Conservation (phyloP, 2,888 invertebrate species). For the Archaeoteleia sp. region DNA sequence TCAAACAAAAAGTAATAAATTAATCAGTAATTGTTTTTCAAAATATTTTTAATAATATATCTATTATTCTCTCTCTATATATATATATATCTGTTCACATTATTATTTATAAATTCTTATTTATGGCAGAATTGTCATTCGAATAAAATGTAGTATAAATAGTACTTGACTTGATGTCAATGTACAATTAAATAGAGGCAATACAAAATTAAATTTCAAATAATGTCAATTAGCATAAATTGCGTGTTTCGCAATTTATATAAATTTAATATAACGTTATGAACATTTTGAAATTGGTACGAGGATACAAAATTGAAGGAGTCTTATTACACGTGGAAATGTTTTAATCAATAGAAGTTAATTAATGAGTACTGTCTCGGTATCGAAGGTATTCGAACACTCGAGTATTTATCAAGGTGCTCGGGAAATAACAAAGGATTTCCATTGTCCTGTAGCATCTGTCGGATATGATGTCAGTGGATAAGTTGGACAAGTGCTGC, state of each 20-base stretch:
- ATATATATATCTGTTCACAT: too few relatives aligned
- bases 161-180: too few relatives aligned
- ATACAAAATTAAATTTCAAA: too few relatives aligned
- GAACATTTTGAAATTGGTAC: conserved; percentile 21
- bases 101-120: too few relatives aligned
- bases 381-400: conserved; percentile 21
- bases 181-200: too few relatives aligned
- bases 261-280: conserved; percentile 6
- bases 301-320: too few relatives aligned
- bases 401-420: conserved; percentile 33
- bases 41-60: not conserved
- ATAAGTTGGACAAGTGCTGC: conserved; percentile 48
- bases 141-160: too few relatives aligned
- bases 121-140: too few relatives aligned
- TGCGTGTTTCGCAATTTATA: too few relatives aligned
- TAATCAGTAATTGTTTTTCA: too few relatives aligned
- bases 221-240: too few relatives aligned
- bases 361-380: conserved; percentile 31
- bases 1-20: conserved; percentile 30
- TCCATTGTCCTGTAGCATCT: conserved; percentile 38
- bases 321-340: conserved; percentile 27
- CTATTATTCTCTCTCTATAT: too few relatives aligned
- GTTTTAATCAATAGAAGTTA: conserved; percentile 43
- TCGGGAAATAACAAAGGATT: conserved; percentile 44
- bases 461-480: conserved; percentile 37